Evolutionary conservation across 1,140 invertebrate genomes (phyloP).

Genomic region (Galleria mellonella): DNA sequence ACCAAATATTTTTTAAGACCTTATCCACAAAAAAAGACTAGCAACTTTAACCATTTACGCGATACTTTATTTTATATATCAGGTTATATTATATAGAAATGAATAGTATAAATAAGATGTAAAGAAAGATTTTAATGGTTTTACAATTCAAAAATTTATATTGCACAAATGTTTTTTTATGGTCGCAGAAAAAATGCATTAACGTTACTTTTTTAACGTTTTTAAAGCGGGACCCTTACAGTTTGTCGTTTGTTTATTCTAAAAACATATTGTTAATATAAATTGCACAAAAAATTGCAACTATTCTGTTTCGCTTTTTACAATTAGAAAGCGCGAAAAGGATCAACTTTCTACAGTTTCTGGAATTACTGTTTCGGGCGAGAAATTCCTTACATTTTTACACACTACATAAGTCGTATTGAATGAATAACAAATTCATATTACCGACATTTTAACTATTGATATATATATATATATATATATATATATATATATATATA

Average conservation of each 20-base stretch:
- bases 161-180: constrained; percentile 18
- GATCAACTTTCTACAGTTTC: constrained; percentile 12
- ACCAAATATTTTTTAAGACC: too few species aligned
- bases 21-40: too few species aligned
- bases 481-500: too few species aligned
- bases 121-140: constrained; percentile 10
- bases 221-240: background rate
- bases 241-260: constrained; percentile 7
- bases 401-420: too few species aligned
- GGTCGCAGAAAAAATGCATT: too few species aligned
- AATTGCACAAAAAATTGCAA: constrained; percentile 15
- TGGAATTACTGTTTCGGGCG: background rate
- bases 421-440: too few species aligned
- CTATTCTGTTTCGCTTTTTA: constrained; percentile 13
- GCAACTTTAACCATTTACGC: too few species aligned
- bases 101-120: too few species aligned
- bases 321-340: constrained; percentile 19
- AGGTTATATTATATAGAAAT: too few species aligned
- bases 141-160: constrained; percentile 9
- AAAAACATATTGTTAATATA: constrained; percentile 6
- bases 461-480: too few species aligned
- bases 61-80: too few species aligned
- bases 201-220: background rate
- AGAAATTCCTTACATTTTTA: background rate
- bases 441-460: too few species aligned